Evolutionary conservation across 2,888 invertebrate genomes (phyloP).

Genomic region (Xylota segnis): DNA sequence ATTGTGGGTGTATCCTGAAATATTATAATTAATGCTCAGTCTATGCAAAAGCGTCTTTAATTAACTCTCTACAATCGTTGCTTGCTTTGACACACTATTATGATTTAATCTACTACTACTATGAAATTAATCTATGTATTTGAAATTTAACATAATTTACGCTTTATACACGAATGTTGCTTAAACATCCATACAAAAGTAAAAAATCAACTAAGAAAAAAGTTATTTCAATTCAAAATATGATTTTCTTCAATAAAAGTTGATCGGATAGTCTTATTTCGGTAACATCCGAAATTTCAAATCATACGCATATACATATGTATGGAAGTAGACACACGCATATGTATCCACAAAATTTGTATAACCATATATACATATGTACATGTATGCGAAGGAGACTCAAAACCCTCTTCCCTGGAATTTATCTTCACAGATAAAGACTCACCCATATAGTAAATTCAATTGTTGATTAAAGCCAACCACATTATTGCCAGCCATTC

Average conservation of each 20-base stretch:
- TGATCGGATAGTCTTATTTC: too few species aligned
- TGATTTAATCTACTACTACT: not conserved
- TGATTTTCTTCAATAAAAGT: not conserved
- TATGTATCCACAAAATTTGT: too few species aligned
- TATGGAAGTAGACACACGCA: not conserved
- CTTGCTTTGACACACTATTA: not conserved
- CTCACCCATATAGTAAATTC: conserved; percentile 5
- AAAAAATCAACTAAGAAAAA: not conserved
- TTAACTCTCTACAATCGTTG: conserved; percentile 19
- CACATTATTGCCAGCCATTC: conserved; percentile 29
- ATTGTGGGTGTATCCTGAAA: conserved; percentile 35
- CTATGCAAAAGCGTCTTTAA: conserved; percentile 50
- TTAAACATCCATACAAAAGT: not conserved
- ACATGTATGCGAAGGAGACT: not conserved
- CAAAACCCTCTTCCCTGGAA: not conserved
- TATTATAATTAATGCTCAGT: conserved; percentile 51
- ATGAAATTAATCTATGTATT: not conserved
- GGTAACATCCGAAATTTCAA: not conserved
- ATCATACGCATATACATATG: not conserved
- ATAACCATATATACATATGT: too few species aligned
- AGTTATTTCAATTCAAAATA: not conserved
- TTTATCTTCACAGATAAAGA: not conserved
- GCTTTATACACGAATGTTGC: not conserved
- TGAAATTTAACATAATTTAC: not conserved
- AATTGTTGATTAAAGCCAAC: conserved; percentile 43